phyloP scores from a whole-genome alignment of 2,113 vertebrate species.

The Lepus timidus region DNA sequence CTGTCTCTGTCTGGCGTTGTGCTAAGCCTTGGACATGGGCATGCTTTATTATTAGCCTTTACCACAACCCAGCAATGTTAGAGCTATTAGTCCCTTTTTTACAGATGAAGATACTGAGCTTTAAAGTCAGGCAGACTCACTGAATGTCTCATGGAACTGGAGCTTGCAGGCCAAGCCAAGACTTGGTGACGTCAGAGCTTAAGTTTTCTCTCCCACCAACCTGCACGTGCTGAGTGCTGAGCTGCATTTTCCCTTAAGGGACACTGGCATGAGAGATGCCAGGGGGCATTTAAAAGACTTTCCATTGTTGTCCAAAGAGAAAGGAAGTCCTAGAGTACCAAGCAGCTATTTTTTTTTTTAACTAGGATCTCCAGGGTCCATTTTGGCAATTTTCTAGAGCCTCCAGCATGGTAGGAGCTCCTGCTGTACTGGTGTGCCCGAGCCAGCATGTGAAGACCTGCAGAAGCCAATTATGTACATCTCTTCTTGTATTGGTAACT shows the following conservation, averaged over 20 bases:
- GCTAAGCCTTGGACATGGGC: background rate
- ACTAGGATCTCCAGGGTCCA: background rate
- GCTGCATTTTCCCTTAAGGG: slow-evolving; percentile 53
- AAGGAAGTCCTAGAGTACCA: slow-evolving; percentile 39
- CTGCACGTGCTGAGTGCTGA: background rate
- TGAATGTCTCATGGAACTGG: background rate
- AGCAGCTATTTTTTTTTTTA: background rate
- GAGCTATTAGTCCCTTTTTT: background rate
- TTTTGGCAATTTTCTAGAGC: background rate
- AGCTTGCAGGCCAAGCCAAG: background rate
- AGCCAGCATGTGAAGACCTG: background rate
- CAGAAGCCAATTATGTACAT: background rate
- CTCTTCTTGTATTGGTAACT: background rate
- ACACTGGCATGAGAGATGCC: background rate
- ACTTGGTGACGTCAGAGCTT: background rate
- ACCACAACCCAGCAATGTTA: background rate
- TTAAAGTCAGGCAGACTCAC: slow-evolving; percentile 11
- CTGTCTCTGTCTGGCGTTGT: background rate
- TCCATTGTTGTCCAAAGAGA: slow-evolving; percentile 23
- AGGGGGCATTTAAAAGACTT: slow-evolving; percentile 49
- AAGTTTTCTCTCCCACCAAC: background rate
- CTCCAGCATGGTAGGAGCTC: background rate
- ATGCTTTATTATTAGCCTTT: background rate
- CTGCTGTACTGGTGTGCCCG: background rate
- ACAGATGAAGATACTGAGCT: slow-evolving; percentile 66